Conservation (phyloP, 92 coral and sea anemone species). For the Hydrozoanthus gracilis region DNA sequence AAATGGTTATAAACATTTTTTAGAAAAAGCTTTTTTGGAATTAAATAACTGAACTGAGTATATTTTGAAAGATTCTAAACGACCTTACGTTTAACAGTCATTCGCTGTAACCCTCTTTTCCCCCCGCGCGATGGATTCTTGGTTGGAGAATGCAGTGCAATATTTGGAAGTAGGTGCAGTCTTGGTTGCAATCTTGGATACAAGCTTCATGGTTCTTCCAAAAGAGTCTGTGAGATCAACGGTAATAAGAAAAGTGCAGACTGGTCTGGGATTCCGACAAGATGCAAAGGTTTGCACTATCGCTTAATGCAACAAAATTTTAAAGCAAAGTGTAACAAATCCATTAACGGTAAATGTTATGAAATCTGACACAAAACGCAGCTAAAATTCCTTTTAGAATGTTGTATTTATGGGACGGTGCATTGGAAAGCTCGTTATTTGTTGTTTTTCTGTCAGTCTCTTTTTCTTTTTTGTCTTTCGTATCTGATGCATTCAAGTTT, state of each 20-base stretch:
- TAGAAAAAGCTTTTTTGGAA: no score
- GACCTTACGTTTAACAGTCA: background rate
- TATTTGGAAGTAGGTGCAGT: slow-evolving; percentile 2
- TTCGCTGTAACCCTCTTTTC: background rate
- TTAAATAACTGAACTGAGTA: no score
- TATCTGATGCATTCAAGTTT: no score
- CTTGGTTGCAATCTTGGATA: background rate
- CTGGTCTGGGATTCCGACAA: background rate
- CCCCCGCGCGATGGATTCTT: background rate
- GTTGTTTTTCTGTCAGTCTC: no score
- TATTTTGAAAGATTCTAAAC: no score
- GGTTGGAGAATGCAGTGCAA: background rate
- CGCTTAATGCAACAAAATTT: background rate
- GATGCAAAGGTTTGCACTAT: background rate
- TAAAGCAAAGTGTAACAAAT: background rate
- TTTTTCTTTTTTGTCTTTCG: no score
- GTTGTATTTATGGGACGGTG: no score
- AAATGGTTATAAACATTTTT: no score
- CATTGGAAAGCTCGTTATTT: no score
- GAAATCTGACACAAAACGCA: background rate
- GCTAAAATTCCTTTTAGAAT: no score
- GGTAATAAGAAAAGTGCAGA: slow-evolving; percentile 14
- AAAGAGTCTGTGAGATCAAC: background rate
- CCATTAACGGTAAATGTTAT: background rate
- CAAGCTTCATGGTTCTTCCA: background rate